Evolutionary conservation across 2,888 invertebrate species (phyloP), one percentile per base, ranked within the genome.

Genomic region (Athalia circularis): DNA sequence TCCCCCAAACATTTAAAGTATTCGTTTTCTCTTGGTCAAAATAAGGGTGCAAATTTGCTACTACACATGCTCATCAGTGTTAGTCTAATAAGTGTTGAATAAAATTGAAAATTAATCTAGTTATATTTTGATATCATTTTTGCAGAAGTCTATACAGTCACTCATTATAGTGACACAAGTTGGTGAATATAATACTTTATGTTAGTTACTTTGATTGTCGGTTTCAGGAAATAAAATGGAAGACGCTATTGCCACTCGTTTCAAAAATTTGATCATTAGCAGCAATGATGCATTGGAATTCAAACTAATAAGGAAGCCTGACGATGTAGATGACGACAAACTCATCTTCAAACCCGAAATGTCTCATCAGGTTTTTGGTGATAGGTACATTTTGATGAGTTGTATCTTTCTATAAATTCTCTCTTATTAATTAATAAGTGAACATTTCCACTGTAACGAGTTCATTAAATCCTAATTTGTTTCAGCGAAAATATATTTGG

Each of bases 351-450:
- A 93, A 57, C 97, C 98, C 0, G 94, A 95, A 78, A 97, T 98
- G 96, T 96, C 97, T 75, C 97, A 98, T 92, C 98, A 98, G 91
- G 94, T 98, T 79, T 98, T 97, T 90, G 97, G 97, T 5, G 96
- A 96, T 83, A 94, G 94, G 93, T 93, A 57, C 8, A 70, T 62
- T 29, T 50, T 8, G 8, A 13, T 61, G 7, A 29, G 29, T 29
- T 29, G 29, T 29, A 29, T 29, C 29, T 29, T 29, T 29, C 29
- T 29, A 29, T 29, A 29, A 29, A 29, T 29, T 29, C 29, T 29
- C 2, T 29, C 2, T 2, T 29, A 29, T 2, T 29, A 29, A 29
- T 29, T 29, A 29, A 29, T 29, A 2, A 2, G 29, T 29, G 29
- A 29, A 52, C 6, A 67, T 67, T 9, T 13, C 6, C 11, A 9